Base-by-base conservation (phyloP, 2,888 invertebrate genomes). In the Dyspetes luteomarginatus region DNA sequence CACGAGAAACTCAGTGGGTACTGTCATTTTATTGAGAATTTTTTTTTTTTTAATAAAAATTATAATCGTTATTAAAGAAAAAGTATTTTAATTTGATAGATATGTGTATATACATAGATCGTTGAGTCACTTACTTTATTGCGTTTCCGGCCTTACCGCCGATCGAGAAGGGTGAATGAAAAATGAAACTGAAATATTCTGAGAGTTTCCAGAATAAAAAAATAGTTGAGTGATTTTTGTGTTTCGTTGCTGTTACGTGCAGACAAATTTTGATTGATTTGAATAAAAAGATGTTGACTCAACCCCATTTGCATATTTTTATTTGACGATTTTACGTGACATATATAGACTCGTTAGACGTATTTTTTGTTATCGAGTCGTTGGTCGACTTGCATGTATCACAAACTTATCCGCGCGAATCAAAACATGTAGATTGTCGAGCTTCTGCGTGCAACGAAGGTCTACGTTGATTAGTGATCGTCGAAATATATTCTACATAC, bases 381-480 rank as follows among this genome's bases (percentile, higher is more conserved):
- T n/a, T 67, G 36, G 67, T 36, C 15, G 15, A n/a, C n/a, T 65
- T 48, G 28, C 26, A 48, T 64, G 17, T 26, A 28, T 28, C n/a
- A 28, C 15, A 1, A 12, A 52, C 12, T 4, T 7, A 4, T 48
- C 5, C 22, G 30, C 52, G 30, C 24, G 4, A 52, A 22, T 30
- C 15, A 4, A 55, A 52, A 67, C 22, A 1, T 5, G 24, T 24
- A 19, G n/a, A 50, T 67, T 19, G 55, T 41, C 41, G 48, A 64
- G 45, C 41, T 68, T 41, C 15, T 55, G 15, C 55, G 26, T 30
- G 68, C 36, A 30, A 48, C 24, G 26, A 19, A 43, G 56, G 56
- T 43, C 55, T 41, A 56, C 17, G 43, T 56, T 43, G 68, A 56
- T 69, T 69, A 56, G 43, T 43, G 43, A 69, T 43, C 22, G 52